Evolutionary conservation across 1,140 invertebrate genomes (phyloP).

Genomic region (Eumeta japonica): DNA sequence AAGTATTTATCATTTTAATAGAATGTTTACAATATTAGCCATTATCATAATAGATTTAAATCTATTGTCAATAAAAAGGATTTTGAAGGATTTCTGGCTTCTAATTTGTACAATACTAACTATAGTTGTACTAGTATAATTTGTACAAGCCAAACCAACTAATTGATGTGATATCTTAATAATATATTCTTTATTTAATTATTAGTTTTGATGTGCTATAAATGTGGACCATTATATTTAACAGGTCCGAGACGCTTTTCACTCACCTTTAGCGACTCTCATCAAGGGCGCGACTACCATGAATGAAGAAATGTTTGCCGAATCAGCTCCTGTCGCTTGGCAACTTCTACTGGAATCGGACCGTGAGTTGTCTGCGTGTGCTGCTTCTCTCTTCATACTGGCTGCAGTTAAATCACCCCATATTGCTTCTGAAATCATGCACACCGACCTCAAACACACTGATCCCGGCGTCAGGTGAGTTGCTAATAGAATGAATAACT

Average conservation of each 20-base stretch:
- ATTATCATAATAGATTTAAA: not conserved
- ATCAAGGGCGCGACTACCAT: slow-evolving; percentile 91
- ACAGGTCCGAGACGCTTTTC: slow-evolving; percentile 83
- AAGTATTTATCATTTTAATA: too few relatives aligned
- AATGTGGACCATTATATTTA: too few relatives aligned
- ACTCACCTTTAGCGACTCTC: slow-evolving; percentile 83
- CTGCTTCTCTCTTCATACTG: slow-evolving; percentile 89
- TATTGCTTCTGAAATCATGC: slow-evolving; percentile 85
- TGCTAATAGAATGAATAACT: too few relatives aligned
- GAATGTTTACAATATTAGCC: too few relatives aligned
- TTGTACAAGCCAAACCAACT: not conserved
- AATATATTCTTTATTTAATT: too few relatives aligned
- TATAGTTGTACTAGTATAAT: not conserved
- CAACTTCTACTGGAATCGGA: slow-evolving; percentile 84
- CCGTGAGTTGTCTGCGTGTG: slow-evolving; percentile 73
- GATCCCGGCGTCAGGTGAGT: slow-evolving; percentile 75
- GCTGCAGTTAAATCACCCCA: slow-evolving; percentile 86
- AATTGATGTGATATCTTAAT: too few relatives aligned
- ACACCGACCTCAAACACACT: slow-evolving; percentile 78
- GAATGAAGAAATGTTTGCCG: slow-evolving; percentile 82
- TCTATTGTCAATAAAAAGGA: not conserved
- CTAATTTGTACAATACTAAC: too few relatives aligned
- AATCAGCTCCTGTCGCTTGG: slow-evolving; percentile 90
- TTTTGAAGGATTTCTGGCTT: not conserved
- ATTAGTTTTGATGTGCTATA: too few relatives aligned